phyloP scores from a whole-genome alignment of 2,888 invertebrate genomes.

The Phyllotreta cruciferae region DNA sequence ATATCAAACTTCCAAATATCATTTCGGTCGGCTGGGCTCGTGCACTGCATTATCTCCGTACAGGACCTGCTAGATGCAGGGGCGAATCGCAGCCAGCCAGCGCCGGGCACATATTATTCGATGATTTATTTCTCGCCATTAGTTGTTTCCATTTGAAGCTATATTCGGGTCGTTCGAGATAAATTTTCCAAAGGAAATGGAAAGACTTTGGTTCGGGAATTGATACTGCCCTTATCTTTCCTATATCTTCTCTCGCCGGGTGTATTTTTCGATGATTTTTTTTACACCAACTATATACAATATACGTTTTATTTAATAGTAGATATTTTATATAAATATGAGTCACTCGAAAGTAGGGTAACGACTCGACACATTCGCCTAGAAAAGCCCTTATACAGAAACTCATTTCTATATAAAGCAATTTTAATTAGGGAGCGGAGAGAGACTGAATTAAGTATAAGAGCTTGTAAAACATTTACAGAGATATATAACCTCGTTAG shows the following conservation, averaged over 20 bases:
- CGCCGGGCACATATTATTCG: conserved; percentile 47
- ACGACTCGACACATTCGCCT: conserved; percentile 21
- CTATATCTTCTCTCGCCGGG: background rate
- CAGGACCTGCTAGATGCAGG: conserved; percentile 22
- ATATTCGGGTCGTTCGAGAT: conserved; percentile 30
- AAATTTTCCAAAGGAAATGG: conserved; percentile 21
- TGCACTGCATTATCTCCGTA: conserved; percentile 48
- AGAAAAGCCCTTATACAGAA: conserved; percentile 29
- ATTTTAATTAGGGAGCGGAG: conserved; percentile 42
- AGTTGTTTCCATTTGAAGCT: conserved; percentile 53
- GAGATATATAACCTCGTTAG: conserved; percentile 36
- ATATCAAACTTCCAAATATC: conserved; percentile 50
- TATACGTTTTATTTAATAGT: no score
- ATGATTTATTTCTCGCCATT: conserved; percentile 54
- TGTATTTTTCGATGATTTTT: background rate
- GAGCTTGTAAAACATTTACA: conserved; percentile 31
- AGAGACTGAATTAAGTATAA: conserved; percentile 28
- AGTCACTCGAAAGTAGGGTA: conserved; percentile 24
- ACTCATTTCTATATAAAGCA: conserved; percentile 43
- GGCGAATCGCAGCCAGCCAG: conserved; percentile 3
- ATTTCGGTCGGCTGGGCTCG: conserved; percentile 46
- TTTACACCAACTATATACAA: no score
- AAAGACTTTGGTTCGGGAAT: conserved; percentile 13
- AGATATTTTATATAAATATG: no score
- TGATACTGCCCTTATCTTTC: background rate